A percentile compares a stretch with the other conserved stretches of the same genome.
phyloP scores from a whole-genome alignment of 1,140 invertebrate genomes.

The Bicyclus anynana region DNA sequence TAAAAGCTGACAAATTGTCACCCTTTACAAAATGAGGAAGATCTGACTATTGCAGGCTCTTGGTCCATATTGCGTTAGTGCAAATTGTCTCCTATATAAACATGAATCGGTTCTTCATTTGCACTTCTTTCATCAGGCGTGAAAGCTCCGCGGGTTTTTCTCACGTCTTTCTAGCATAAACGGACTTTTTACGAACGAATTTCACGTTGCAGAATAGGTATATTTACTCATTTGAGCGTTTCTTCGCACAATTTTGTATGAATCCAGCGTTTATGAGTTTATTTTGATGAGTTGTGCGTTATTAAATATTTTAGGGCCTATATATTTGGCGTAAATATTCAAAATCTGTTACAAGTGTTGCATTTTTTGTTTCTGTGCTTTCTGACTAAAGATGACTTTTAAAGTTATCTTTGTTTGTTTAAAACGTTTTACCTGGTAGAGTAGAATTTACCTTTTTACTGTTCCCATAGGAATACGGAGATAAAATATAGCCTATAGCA shows the following conservation, averaged over 20 bases:
- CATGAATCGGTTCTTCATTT: conserved; percentile 27
- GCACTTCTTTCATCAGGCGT: conserved; percentile 18
- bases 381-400: too few relatives aligned
- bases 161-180: not conserved
- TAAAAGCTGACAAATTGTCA: too few relatives aligned
- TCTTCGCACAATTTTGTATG: not conserved
- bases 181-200: not conserved
- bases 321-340: not conserved
- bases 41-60: too few relatives aligned
- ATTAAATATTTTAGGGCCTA: not conserved
- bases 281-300: not conserved
- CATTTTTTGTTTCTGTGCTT: too few relatives aligned
- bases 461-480: too few relatives aligned
- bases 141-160: not conserved
- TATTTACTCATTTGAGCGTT: not conserved
- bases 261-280: not conserved
- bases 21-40: too few relatives aligned
- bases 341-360: too few relatives aligned
- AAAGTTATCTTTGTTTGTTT: too few relatives aligned
- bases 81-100: conserved; percentile 26
- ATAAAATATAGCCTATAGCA: too few relatives aligned
- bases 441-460: too few relatives aligned
- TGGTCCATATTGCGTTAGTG: conserved; percentile 22
- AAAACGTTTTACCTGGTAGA: too few relatives aligned
- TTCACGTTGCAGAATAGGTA: not conserved